Percentiles rank a stretch among this genome's conserved stretches.
Conservation (phyloP, 2,888 invertebrate genomes). For the Leptopilina syphax region DNA sequence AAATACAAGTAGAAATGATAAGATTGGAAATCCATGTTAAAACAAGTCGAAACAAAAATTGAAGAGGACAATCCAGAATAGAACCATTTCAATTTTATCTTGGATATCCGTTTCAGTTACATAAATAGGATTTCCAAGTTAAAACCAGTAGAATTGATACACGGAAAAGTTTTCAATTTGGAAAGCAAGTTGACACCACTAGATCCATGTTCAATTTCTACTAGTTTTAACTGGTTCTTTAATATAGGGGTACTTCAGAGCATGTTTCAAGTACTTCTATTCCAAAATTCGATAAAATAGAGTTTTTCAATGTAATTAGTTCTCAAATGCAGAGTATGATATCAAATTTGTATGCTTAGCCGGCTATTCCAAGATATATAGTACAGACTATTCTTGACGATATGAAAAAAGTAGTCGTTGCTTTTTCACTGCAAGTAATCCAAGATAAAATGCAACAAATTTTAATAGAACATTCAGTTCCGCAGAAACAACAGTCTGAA, state of each 20-base stretch:
- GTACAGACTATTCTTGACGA: neutral
- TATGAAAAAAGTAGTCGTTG: neutral
- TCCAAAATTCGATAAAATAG: neutral
- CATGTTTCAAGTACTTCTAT: neutral
- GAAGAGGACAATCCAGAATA: no score
- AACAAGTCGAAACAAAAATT: no score
- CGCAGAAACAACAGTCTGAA: neutral
- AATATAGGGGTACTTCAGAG: neutral
- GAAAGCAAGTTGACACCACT: no score
- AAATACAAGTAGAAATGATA: no score
- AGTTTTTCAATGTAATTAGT: neutral
- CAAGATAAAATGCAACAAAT: slow-evolving; percentile 10
- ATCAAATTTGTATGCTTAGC: neutral
- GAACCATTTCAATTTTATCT: no score
- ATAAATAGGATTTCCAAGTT: no score
- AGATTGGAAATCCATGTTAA: no score
- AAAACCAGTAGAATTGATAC: no score
- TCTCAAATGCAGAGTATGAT: neutral
- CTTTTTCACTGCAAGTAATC: neutral
- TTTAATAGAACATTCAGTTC: neutral
- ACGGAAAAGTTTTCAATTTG: no score
- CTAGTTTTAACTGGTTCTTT: no score
- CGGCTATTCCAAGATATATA: neutral
- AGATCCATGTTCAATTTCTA: no score
- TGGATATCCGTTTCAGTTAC: no score